Base-by-base conservation (phyloP, 2,113 vertebrate genomes). In the Dasypus novemcinctus region DNA sequence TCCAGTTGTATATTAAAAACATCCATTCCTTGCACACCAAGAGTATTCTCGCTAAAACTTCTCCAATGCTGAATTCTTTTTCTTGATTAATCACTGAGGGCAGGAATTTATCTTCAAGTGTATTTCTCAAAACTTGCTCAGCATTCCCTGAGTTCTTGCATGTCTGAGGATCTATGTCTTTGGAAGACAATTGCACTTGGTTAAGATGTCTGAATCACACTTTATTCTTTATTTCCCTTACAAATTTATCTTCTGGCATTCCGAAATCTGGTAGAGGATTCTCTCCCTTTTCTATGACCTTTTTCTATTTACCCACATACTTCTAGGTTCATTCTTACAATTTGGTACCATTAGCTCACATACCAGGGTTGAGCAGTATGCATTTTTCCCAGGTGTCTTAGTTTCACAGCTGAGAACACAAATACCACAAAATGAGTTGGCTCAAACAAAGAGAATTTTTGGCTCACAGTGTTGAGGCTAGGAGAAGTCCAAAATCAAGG, bases 111-210 rank as follows among this genome's bases (percentile, higher is more conserved):
- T 43, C 71, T 66, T 88, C 23, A 59, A 66, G 84, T 68, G 6
- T 66, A 46, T 74, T 80, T 85, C 72, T 68, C 64, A 84, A 92
- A 72, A 64, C n/a, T 36, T 80, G 81, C 38, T 66, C 46, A 75
- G 76, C 76, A 68, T 94, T 92, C 85, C 38, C 41, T 18, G 86
- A 86, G 74, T 69, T 93, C 93, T 71, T 76, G 66, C 38, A 68
- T 79, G 49, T 85, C 93, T 75, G 66, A 86, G 21, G 52, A 63
- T 90, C 59, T 81, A 33, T 29, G 29, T 33, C 57, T 93, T 86
- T 69, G 46, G 49, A 93, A 76, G 68, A 81, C 43, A 75, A 86
- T 54, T 61, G 68, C 72, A 81, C 41, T 81, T 41, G 74, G 68
- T 46, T 38, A 69, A 93, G 92, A 69, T 87, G 79, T 71, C 87